Percentiles rank a stretch among this genome's conserved stretches.
Conservation (phyloP, 2,888 invertebrate species). For the Leucozona laternaria region DNA sequence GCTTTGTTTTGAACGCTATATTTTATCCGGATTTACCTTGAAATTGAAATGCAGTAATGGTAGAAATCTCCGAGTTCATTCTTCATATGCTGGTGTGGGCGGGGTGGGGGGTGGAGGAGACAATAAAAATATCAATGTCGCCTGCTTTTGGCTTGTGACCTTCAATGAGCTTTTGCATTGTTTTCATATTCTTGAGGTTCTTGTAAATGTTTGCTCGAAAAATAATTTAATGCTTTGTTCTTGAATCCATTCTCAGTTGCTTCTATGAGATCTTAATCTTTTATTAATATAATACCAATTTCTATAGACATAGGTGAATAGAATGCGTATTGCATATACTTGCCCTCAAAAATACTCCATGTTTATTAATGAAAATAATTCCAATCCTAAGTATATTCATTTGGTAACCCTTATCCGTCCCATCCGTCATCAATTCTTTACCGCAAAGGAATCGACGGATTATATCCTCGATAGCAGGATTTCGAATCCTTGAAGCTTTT, state of each 20-base stretch:
- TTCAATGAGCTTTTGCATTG: background rate
- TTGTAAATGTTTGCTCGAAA: background rate
- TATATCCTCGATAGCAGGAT: no score
- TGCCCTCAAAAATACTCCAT: no score
- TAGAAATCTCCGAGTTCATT: background rate
- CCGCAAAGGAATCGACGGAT: no score
- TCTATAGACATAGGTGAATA: background rate
- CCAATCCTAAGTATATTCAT: no score
- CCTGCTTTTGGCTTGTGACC: background rate
- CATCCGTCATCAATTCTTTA: no score
- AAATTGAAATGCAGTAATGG: conserved; percentile 22
- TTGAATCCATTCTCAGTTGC: background rate
- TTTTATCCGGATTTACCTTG: conserved; percentile 50
- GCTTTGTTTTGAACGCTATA: conserved; percentile 61
- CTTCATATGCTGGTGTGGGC: background rate
- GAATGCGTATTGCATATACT: no score
- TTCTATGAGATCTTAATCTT: background rate
- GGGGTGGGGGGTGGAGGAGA: background rate
- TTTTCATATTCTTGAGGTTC: background rate
- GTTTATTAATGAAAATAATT: no score
- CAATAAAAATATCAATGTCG: background rate
- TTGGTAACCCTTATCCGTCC: no score
- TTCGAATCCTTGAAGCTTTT: no score
- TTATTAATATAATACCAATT: background rate
- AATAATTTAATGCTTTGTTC: background rate